These are phyloP conservation scores for Drosophila kurseongensis DNA, from an alignment of 1,140 invertebrate species.

Conservation along the genomic window DNA sequence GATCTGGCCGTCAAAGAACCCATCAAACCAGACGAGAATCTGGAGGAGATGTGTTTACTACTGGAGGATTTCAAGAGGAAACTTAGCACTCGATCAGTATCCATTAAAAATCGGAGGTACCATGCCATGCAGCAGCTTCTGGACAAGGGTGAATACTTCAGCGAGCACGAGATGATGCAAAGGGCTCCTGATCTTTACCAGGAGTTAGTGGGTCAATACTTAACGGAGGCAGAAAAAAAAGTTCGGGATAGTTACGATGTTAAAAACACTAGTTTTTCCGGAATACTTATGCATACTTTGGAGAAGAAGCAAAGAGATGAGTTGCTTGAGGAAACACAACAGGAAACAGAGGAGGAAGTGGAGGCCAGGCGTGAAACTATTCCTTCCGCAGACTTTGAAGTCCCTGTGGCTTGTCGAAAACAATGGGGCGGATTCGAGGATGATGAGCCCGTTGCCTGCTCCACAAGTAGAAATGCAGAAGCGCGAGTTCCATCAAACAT, in stretches of 20 bases:
- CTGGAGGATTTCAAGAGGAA: slow-evolving; percentile 86
- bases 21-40: slow-evolving; percentile 62
- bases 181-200: slow-evolving; percentile 95
- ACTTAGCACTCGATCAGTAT: slow-evolving; percentile 85
- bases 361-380: neutral
- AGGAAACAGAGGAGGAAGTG: neutral
- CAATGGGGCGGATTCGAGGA: slow-evolving; percentile 74
- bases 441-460: slow-evolving; percentile 69
- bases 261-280: slow-evolving; percentile 88
- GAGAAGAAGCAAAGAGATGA: slow-evolving; percentile 88
- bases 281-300: slow-evolving; percentile 89
- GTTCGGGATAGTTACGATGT: slow-evolving; percentile 87
- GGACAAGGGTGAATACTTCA: slow-evolving; percentile 92
- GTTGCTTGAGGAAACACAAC: slow-evolving; percentile 85
- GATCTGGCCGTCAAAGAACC: slow-evolving; percentile 47
- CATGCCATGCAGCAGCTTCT: slow-evolving; percentile 92
- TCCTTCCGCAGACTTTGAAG: slow-evolving; percentile 42
- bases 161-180: slow-evolving; percentile 96
- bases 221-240: slow-evolving; percentile 91
- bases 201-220: slow-evolving; percentile 93
- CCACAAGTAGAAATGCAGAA: slow-evolving; percentile 60
- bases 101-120: slow-evolving; percentile 92
- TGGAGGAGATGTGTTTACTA: slow-evolving; percentile 88
- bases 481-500: slow-evolving; percentile 48
- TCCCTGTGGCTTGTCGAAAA: slow-evolving; percentile 61